phyloP scores from a whole-genome alignment of 2,888 invertebrate species.

The Eudemis profundana region DNA sequence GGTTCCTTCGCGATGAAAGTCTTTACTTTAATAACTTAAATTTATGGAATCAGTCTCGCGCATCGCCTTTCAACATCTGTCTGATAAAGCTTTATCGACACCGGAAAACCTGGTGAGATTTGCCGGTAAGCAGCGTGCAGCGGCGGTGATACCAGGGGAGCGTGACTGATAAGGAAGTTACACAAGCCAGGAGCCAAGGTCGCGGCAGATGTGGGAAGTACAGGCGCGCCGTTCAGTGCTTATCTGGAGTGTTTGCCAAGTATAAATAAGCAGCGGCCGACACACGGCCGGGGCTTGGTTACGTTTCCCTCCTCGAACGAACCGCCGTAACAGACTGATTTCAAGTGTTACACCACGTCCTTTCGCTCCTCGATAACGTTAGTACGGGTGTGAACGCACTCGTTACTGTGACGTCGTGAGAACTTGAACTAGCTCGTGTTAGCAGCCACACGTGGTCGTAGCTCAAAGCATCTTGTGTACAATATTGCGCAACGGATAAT shows the following conservation, averaged over 20 bases:
- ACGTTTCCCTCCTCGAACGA: conserved; percentile 56
- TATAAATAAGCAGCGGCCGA: conserved; percentile 72
- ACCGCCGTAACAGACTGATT: conserved; percentile 48
- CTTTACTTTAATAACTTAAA: conserved; percentile 46
- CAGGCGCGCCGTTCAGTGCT: conserved; percentile 77
- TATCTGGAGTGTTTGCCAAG: conserved; percentile 79
- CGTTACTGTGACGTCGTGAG: conserved; percentile 70
- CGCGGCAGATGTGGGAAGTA: conserved; percentile 83
- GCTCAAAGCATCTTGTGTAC: conserved; percentile 58
- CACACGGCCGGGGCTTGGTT: conserved; percentile 43
- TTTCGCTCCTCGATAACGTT: neutral
- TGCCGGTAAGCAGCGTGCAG: conserved; percentile 61
- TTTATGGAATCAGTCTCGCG: conserved; percentile 54
- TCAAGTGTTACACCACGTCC: neutral
- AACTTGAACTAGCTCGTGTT: conserved; percentile 67
- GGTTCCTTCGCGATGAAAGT: conserved; percentile 33
- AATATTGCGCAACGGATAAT: conserved; percentile 60
- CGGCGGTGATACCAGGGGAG: conserved; percentile 67
- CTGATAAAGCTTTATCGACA: conserved; percentile 71
- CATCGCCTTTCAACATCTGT: conserved; percentile 63
- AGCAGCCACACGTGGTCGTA: conserved; percentile 69
- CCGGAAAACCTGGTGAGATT: conserved; percentile 79
- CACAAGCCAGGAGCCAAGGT: conserved; percentile 80
- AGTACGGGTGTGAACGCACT: conserved; percentile 75
- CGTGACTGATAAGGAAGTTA: conserved; percentile 81